These are phyloP conservation scores for Telenomus remus DNA, from an alignment of 1,140 invertebrate species.

Conservation along the genomic window DNA sequence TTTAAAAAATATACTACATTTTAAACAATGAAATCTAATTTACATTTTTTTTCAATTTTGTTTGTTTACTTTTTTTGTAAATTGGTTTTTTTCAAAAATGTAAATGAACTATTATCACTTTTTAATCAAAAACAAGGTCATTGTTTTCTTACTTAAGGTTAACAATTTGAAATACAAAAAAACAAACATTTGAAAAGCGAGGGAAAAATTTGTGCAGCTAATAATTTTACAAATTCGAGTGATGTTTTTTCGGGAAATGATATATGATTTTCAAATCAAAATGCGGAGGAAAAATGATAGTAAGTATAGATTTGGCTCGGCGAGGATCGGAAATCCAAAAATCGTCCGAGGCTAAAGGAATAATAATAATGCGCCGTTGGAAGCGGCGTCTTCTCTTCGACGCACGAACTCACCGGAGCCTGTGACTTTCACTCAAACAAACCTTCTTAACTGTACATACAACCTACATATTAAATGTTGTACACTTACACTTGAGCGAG, in stretches of 20 bases:
- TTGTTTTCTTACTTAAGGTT: no score
- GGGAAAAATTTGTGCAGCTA: no score
- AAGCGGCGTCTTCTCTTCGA: slow-evolving; percentile 1
- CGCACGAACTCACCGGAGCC: slow-evolving; percentile 27
- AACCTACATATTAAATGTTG: slow-evolving; percentile 49
- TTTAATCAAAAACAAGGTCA: no score
- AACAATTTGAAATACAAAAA: no score
- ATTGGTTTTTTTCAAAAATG: no score
- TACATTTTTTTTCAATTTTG: no score
- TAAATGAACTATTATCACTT: no score
- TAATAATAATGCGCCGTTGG: slow-evolving; percentile 24
- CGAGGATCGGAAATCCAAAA: slow-evolving; percentile 5
- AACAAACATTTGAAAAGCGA: no score
- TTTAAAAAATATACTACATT: no score
- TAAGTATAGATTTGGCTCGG: neutral
- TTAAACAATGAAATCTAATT: no score
- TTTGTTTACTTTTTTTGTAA: no score
- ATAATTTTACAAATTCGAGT: no score
- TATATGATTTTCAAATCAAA: neutral
- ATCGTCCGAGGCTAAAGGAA: slow-evolving; percentile 7
- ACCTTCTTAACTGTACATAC: slow-evolving; percentile 53
- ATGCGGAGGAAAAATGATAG: neutral
- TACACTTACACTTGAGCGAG: slow-evolving; percentile 18
- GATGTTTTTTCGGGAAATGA: neutral
- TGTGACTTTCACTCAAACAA: slow-evolving; percentile 50